Evolutionary conservation across 2,113 vertebrate genomes (phyloP).

Genomic region (Leptobrachium ailaonicum): DNA sequence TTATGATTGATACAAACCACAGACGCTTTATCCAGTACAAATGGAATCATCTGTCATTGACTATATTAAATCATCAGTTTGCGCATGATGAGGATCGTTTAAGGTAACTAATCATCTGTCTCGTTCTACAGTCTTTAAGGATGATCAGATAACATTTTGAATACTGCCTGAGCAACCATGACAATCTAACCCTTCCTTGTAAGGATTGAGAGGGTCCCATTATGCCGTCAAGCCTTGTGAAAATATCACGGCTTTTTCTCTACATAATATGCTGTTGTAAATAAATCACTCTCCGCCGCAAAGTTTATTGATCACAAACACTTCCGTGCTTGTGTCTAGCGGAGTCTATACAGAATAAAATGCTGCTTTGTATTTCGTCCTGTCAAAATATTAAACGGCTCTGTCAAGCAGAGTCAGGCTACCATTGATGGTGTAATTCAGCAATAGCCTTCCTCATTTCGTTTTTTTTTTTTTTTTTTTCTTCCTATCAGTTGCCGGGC

Average conservation of each 20-base stretch:
- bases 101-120: slow-evolving; percentile 97
- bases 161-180: slow-evolving; percentile 86
- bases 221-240: slow-evolving; percentile 83
- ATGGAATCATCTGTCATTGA: slow-evolving; percentile 94
- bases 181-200: slow-evolving; percentile 89
- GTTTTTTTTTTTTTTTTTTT: slow-evolving; percentile 60
- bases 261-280: slow-evolving; percentile 93
- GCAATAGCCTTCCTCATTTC: slow-evolving; percentile 72
- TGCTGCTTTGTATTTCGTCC: slow-evolving; percentile 95
- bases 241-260: slow-evolving; percentile 89
- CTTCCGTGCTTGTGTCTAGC: slow-evolving; percentile 89
- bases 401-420: slow-evolving; percentile 86
- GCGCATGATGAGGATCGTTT: slow-evolving; percentile 95
- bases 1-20: slow-evolving; percentile 94
- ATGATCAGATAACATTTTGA: slow-evolving; percentile 97
- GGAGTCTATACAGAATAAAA: slow-evolving; percentile 95
- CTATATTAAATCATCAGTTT: slow-evolving; percentile 98
- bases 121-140: slow-evolving; percentile 88
- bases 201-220: slow-evolving; percentile 91
- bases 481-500: slow-evolving; percentile 77
- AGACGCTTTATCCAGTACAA: slow-evolving; percentile 93
- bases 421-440: slow-evolving; percentile 81
- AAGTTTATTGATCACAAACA: slow-evolving; percentile 97
- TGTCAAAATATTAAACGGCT: slow-evolving; percentile 98
- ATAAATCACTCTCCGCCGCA: slow-evolving; percentile 90